These are phyloP conservation scores for Limnephilus auricula DNA, from an alignment of 2,888 invertebrate species.

Conservation along the genomic window DNA sequence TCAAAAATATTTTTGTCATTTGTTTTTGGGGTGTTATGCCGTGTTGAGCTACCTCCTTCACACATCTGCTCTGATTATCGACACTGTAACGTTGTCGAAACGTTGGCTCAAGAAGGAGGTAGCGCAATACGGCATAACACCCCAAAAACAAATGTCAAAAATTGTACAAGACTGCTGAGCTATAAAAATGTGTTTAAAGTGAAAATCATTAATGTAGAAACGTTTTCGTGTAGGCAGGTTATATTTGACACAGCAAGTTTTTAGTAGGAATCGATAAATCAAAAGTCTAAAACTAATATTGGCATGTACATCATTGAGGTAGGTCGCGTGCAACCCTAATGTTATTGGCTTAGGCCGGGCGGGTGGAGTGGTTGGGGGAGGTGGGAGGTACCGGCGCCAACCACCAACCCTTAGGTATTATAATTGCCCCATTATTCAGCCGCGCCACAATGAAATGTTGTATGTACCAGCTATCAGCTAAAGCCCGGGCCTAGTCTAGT, in stretches of 20 bases:
- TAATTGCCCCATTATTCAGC: slow-evolving; percentile 36
- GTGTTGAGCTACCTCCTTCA: too few species aligned
- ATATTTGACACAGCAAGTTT: background rate
- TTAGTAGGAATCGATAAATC: background rate
- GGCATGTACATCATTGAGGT: slow-evolving; percentile 6
- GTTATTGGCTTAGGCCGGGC: background rate
- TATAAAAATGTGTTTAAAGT: background rate
- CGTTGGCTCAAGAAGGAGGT: too few species aligned
- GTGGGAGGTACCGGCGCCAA: slow-evolving; percentile 13
- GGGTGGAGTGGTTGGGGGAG: background rate
- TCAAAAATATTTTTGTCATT: too few species aligned
- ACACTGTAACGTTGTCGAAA: too few species aligned
- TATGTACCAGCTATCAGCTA: background rate
- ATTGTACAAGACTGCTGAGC: too few species aligned
- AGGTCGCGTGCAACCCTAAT: slow-evolving; percentile 32
- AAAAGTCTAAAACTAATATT: background rate
- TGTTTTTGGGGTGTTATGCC: too few species aligned
- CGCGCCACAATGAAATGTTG: background rate
- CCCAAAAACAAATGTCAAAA: too few species aligned
- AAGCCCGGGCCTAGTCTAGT: background rate
- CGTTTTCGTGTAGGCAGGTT: background rate
- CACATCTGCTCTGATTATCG: too few species aligned
- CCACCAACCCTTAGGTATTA: slow-evolving; percentile 12
- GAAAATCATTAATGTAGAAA: background rate
- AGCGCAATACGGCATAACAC: too few species aligned